phyloP scores from a whole-genome alignment of 2,888 invertebrate species.

The Imbricaverruca yamaguchii region DNA sequence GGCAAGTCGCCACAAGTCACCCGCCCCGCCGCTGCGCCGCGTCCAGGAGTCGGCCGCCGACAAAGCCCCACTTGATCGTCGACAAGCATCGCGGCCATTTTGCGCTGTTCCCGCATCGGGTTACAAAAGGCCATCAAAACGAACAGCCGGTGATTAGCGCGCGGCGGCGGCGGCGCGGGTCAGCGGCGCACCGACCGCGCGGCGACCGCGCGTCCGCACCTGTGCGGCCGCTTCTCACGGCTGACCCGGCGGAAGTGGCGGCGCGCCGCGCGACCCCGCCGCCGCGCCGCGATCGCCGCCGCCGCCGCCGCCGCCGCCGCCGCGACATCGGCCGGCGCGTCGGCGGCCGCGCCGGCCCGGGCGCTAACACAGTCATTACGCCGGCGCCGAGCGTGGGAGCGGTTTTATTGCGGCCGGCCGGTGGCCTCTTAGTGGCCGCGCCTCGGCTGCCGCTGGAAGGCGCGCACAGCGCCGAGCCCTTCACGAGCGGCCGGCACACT shows the following conservation, averaged over 20 bases:
- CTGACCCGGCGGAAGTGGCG: neutral
- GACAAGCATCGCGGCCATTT: neutral
- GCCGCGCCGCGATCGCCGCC: neutral
- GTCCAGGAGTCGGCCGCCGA: no score
- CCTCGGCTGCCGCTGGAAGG: neutral
- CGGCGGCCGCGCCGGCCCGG: neutral
- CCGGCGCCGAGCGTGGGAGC: neutral
- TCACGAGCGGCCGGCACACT: neutral
- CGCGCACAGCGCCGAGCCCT: neutral
- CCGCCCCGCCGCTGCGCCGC: neutral
- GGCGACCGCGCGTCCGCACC: neutral
- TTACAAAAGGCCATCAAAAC: conserved; percentile 1
- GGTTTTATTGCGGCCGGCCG: neutral
- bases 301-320: neutral
- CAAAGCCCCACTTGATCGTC: no score
- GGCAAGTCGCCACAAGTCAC: neutral
- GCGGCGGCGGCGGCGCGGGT: neutral
- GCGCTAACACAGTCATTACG: neutral
- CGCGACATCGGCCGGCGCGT: neutral
- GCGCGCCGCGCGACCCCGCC: neutral
- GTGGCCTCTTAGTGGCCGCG: neutral
- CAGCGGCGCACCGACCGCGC: neutral
- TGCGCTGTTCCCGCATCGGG: neutral
- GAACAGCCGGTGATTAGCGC: neutral
- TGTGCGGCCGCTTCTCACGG: neutral